Conservation (phyloP, 2,113 vertebrate genomes). For the Gobiocypris rarus region DNA sequence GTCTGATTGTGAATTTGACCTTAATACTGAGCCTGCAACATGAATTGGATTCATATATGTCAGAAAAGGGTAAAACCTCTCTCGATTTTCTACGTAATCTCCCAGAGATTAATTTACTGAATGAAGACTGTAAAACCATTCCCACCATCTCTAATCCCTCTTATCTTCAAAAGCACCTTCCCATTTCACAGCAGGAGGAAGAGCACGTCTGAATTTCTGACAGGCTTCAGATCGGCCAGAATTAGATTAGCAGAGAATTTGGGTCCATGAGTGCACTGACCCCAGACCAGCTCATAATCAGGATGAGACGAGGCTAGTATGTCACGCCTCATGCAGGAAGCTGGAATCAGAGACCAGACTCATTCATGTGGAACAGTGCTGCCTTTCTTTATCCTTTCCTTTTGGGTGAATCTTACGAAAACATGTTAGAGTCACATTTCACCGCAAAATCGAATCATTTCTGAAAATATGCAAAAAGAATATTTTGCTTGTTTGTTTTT, state of each 20-base stretch:
- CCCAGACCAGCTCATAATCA: slow-evolving; percentile 47
- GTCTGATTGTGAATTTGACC: slow-evolving; percentile 1
- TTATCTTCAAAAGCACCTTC: slow-evolving; percentile 36
- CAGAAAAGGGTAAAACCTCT: slow-evolving; percentile 4
- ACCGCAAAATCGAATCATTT: background rate
- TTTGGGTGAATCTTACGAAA: background rate
- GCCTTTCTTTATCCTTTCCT: slow-evolving; percentile 23
- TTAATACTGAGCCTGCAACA: no score
- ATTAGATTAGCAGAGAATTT: slow-evolving; percentile 15
- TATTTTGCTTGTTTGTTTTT: background rate
- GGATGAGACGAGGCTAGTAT: slow-evolving; percentile 28
- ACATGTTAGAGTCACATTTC: background rate
- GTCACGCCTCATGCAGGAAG: slow-evolving; percentile 23
- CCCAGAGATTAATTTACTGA: background rate
- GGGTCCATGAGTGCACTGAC: slow-evolving; percentile 31
- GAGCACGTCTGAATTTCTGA: slow-evolving; percentile 27
- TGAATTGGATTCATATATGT: background rate
- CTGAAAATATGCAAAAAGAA: background rate
- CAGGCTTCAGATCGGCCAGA: slow-evolving; percentile 27
- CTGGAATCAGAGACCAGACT: slow-evolving; percentile 10
- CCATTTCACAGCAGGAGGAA: slow-evolving; percentile 19
- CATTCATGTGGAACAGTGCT: slow-evolving; percentile 33
- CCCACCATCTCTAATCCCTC: slow-evolving; percentile 36
- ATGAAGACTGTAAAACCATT: slow-evolving; percentile 15
- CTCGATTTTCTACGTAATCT: slow-evolving; percentile 21